A percentile compares a stretch with the other conserved stretches of the same genome.
Evolutionary conservation across 2,888 invertebrate genomes (phyloP).

Genomic region (Sinelater perroti): DNA sequence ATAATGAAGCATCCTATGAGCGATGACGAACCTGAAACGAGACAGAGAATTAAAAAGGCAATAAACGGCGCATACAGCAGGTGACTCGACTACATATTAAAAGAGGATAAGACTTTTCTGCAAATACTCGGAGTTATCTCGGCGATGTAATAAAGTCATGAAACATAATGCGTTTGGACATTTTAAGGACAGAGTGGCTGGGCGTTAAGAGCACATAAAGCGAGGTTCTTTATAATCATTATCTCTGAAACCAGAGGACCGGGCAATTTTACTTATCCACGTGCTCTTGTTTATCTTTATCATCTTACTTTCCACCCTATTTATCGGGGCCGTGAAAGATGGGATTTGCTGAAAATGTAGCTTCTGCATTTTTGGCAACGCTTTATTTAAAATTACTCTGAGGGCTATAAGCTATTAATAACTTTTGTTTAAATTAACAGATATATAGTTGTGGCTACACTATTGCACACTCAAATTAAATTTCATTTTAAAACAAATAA

Average conservation of each 20-base stretch:
- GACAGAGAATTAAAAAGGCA: background rate
- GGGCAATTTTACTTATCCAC: constrained; percentile 49
- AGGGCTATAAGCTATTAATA: no score
- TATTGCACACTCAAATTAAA: no score
- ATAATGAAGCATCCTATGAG: constrained; percentile 36
- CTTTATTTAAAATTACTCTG: constrained; percentile 10
- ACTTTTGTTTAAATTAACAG: no score
- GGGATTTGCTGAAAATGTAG: no score
- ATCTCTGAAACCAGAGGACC: constrained; percentile 50
- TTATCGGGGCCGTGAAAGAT: constrained; percentile 22
- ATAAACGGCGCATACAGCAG: background rate
- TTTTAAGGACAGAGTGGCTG: constrained; percentile 49
- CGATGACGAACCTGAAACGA: constrained; percentile 39
- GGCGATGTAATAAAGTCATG: constrained; percentile 46
- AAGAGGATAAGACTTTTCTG: constrained; percentile 9
- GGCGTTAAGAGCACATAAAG: constrained; percentile 54
- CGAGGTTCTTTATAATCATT: constrained; percentile 55
- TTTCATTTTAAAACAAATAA: no score
- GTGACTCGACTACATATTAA: background rate
- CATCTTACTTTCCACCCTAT: constrained; percentile 41
- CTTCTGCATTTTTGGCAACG: background rate
- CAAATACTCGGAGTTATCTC: constrained; percentile 37
- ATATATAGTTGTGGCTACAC: no score
- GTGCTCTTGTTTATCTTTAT: constrained; percentile 44
- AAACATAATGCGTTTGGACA: constrained; percentile 52